These are phyloP conservation scores for Archaeoteleia sp. DNA, from an alignment of 2,888 invertebrate species.

Conservation along the genomic window DNA sequence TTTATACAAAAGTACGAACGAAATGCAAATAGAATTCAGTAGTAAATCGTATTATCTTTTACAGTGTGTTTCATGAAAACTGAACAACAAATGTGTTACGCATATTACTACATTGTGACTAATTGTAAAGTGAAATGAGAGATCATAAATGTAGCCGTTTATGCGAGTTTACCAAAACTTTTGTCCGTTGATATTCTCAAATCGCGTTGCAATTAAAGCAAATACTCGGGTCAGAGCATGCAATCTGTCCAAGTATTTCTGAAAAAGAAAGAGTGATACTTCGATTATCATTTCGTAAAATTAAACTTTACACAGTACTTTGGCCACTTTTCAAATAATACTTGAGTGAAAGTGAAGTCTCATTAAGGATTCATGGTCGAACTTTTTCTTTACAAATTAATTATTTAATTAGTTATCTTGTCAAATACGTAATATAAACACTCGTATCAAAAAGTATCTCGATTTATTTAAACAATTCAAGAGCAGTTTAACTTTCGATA, in stretches of 20 bases:
- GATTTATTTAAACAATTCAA: too few species aligned
- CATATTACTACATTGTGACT: too few species aligned
- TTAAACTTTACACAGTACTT: background rate
- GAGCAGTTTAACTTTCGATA: too few species aligned
- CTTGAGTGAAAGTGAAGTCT: background rate
- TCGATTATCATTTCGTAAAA: background rate
- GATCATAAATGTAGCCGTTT: conserved; percentile 12
- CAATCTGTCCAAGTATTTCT: conserved; percentile 70
- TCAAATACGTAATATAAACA: too few species aligned
- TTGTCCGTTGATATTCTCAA: conserved; percentile 62
- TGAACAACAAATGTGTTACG: too few species aligned
- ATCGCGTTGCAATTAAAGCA: conserved; percentile 64
- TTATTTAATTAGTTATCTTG: background rate
- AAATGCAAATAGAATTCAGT: too few species aligned
- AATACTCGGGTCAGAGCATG: conserved; percentile 68
- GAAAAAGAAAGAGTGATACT: conserved; percentile 57
- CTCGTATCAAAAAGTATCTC: too few species aligned
- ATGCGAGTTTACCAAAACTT: conserved; percentile 60
- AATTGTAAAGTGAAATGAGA: too few species aligned
- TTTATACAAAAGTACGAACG: too few species aligned
- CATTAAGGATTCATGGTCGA: background rate
- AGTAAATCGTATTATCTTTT: too few species aligned
- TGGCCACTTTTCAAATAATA: conserved; percentile 2
- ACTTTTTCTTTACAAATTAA: background rate
- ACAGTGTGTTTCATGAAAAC: too few species aligned